Conservation (phyloP, 2,113 vertebrate genomes). For the Gopherus flavomarginatus region DNA sequence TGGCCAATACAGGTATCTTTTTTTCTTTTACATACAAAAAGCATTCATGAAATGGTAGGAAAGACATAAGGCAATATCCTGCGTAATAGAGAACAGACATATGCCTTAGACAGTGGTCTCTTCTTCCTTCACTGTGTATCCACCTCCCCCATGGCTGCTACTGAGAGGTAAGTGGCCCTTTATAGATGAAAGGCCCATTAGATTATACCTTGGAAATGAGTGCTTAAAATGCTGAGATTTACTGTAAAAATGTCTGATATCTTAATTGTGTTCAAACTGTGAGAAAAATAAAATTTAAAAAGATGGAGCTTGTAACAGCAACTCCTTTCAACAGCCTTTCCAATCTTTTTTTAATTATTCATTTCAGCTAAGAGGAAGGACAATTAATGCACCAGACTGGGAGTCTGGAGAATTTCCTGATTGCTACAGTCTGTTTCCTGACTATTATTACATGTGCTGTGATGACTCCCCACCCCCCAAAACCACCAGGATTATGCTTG, state of each 20-base stretch:
- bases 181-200: background rate
- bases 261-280: background rate
- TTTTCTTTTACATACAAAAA: background rate
- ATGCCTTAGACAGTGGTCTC: background rate
- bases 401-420: background rate
- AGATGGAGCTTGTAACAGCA: background rate
- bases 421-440: background rate
- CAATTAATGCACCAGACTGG: background rate
- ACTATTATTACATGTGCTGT: background rate
- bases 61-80: background rate
- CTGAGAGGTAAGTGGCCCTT: background rate
- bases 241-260: background rate
- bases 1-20: conserved; percentile 91
- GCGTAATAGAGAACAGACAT: background rate
- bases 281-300: background rate
- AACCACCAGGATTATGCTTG: background rate
- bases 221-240: background rate
- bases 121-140: background rate
- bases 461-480: background rate
- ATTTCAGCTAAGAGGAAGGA: background rate
- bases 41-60: background rate
- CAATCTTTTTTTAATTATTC: background rate
- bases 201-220: background rate
- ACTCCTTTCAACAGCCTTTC: background rate
- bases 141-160: background rate